Percentiles rank a stretch among this genome's conserved stretches.
Conservation (phyloP, 35 echinoderm and acorn worm species). For the Apostichopus japonicus region DNA sequence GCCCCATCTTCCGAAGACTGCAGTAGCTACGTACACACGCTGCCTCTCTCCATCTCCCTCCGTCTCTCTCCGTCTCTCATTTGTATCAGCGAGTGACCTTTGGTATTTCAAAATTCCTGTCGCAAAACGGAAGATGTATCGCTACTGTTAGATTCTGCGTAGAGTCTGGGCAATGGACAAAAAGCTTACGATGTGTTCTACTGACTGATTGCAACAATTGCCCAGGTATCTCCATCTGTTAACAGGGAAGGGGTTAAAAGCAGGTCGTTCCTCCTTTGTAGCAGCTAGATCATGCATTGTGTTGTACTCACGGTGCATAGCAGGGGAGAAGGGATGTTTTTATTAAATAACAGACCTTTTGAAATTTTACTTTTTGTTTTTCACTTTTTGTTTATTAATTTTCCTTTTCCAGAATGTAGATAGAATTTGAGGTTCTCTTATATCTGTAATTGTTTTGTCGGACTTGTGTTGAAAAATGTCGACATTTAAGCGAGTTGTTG, state of each 20-base stretch:
- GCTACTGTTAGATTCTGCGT: constrained; percentile 3
- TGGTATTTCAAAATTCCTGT: constrained; percentile 61
- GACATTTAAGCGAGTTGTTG: too few relatives aligned
- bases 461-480: too few relatives aligned
- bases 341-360: too few relatives aligned
- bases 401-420: too few relatives aligned
- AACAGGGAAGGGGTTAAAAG: constrained; percentile 15
- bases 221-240: constrained; percentile 12
- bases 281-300: not conserved
- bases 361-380: too few relatives aligned
- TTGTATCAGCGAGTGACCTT: constrained; percentile 35
- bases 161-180: constrained; percentile 26
- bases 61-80: not conserved
- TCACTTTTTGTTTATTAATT: too few relatives aligned
- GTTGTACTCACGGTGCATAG: too few relatives aligned
- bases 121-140: constrained; percentile 20
- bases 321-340: too few relatives aligned
- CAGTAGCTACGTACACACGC: not conserved
- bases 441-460: too few relatives aligned
- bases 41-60: not conserved
- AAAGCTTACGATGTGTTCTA: not conserved
- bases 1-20: too few relatives aligned
- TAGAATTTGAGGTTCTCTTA: too few relatives aligned
- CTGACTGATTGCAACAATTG: constrained; percentile 9
- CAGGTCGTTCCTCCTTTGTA: not conserved